Conservation (phyloP, 2,113 vertebrate genomes). For the Entelurus aequoreus region DNA sequence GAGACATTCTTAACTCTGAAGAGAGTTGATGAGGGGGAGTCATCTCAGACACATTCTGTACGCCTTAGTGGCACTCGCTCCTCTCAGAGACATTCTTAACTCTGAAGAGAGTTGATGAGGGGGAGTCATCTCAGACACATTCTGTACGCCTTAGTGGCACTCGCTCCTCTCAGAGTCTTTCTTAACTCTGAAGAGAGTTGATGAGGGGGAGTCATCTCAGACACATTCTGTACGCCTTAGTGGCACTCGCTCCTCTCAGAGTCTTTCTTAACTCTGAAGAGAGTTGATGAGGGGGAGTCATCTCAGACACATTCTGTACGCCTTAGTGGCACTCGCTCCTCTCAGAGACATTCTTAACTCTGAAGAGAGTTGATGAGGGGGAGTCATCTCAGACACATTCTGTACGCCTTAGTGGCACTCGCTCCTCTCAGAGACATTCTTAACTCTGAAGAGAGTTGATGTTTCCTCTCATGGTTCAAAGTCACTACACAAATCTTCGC, state of each 20-base stretch:
- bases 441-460: no score
- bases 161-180: neutral
- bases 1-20: neutral
- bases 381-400: constrained; percentile 1
- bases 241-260: neutral
- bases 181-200: no score
- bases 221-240: no score
- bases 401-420: no score
- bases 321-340: neutral
- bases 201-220: neutral
- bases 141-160: no score
- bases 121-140: constrained; percentile 1
- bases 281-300: neutral
- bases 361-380: neutral
- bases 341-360: neutral
- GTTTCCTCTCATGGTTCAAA: no score
- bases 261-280: no score
- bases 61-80: neutral
- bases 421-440: neutral
- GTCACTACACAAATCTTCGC: no score
- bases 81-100: neutral
- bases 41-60: constrained; percentile 1
- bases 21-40: neutral
- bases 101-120: neutral
- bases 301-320: constrained; percentile 1